Base-by-base conservation (phyloP, 2,888 invertebrate genomes). In the Atherix ibis region DNA sequence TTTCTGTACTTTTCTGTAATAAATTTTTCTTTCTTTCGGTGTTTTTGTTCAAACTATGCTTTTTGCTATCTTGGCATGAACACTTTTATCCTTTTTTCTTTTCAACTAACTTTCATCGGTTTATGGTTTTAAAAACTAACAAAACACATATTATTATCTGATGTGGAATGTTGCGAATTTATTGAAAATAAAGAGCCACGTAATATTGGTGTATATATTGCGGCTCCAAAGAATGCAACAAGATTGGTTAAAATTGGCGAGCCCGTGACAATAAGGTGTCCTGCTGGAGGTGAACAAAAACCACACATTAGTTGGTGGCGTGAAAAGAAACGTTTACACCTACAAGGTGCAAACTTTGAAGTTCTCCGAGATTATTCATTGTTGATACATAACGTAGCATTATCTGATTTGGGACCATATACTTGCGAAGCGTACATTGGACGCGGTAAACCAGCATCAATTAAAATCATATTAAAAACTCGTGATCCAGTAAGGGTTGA, bases 341-440 rank as follows among this genome's bases (percentile, higher is more conserved):
- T 76, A 44, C 68, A 69, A 10, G 44, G 48, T 13, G 43, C 46
- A 24, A 48, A 50, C 5, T 56, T 50, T 27, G 79, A 84, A 52
- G 77, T 80, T 41, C 68, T 74, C 39, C 66, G 72, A 34, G 84
- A 79, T 47, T 76, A 74, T 56, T 73, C 80, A 2, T 65, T 94
- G 29, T 66, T 74, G 39, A 82, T 94, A 49, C 66, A 74, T 34
- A 64, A 71, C 2, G 73, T 91, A 10, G 67, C 71, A 22, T 49
- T 77, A 14, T 70, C 73, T 5, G 80, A 80, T 48, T 68, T 87
- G 34, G 92, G 91, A 4, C 69, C 76, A 32, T 94, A 94, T 62
- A 79, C 78, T 5, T 94, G 94, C 52, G 80, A 83, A 50, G 91
- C 85, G 4, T 91, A 80, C 59, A 91, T 91, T 52, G 85, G 83